These are phyloP conservation scores for Mimumesa dahlbomi DNA, from an alignment of 2,888 invertebrate species.

Conservation along the genomic window DNA sequence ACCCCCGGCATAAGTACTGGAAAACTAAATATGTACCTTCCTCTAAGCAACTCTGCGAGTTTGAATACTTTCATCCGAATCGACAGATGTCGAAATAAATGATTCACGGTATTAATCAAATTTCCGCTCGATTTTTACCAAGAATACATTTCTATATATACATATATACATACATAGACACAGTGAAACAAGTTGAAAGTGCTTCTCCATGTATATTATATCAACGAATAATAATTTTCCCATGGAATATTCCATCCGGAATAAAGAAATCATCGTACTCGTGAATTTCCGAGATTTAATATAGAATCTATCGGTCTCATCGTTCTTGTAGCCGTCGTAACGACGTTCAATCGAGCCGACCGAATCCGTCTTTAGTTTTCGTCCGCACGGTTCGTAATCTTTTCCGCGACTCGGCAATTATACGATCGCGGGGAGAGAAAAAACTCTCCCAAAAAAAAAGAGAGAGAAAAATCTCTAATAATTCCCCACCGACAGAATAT, in stretches of 20 bases:
- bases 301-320: slow-evolving; percentile 18
- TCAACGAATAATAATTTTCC: slow-evolving; percentile 24
- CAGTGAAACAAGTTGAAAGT: no score
- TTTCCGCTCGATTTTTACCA: background rate
- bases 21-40: slow-evolving; percentile 33
- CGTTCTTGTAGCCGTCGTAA: slow-evolving; percentile 18
- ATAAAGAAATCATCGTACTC: slow-evolving; percentile 11
- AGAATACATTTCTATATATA: no score
- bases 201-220: background rate
- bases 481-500: background rate
- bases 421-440: no score
- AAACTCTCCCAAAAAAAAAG: background rate
- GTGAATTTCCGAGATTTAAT: slow-evolving; percentile 20
- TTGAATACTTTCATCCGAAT: slow-evolving; percentile 13
- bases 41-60: slow-evolving; percentile 20
- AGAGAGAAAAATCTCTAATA: no score
- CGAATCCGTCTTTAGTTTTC: background rate
- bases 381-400: background rate
- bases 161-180: no score
- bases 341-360: slow-evolving; percentile 17
- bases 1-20: background rate
- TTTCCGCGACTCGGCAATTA: background rate
- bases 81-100: background rate
- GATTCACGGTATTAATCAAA: no score
- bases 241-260: slow-evolving; percentile 6